These are phyloP conservation scores for Montipora cactus DNA, from an alignment of 64 coral and sea anemone genomes.

Conservation along the genomic window DNA sequence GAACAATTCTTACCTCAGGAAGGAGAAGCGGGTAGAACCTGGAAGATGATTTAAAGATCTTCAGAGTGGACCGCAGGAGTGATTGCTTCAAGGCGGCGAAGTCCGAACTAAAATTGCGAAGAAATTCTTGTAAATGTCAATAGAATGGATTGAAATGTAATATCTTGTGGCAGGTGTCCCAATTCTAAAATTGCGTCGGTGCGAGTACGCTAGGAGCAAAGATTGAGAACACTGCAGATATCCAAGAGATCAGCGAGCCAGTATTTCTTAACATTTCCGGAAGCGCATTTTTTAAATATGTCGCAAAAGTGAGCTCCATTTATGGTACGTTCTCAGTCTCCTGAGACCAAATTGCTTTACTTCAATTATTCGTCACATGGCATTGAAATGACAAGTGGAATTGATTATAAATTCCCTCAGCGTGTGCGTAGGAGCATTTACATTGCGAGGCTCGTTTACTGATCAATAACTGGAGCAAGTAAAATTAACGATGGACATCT, in stretches of 20 bases:
- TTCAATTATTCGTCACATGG: not conserved
- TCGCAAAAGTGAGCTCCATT: not conserved
- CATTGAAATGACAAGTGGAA: not conserved
- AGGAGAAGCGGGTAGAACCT: not conserved
- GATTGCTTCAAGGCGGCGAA: not conserved
- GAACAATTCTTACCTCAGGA: not conserved
- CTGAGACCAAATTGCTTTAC: not conserved
- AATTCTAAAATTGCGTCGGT: not conserved
- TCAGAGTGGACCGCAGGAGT: not conserved
- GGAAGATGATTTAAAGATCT: not conserved
- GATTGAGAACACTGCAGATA: too few relatives aligned
- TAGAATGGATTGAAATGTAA: not conserved
- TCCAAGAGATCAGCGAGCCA: too few relatives aligned
- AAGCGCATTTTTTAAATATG: too few relatives aligned
- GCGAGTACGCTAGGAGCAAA: not conserved
- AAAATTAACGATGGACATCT: not conserved
- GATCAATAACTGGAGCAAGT: not conserved
- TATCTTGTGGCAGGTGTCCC: not conserved
- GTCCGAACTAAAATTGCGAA: not conserved
- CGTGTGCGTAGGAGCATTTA: not conserved
- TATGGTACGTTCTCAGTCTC: not conserved
- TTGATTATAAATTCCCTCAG: not conserved
- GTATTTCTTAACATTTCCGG: too few relatives aligned
- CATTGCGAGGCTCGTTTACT: conserved; percentile 6
- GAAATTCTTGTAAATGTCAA: too few relatives aligned